Percentiles rank a stretch among this genome's conserved stretches.
phyloP scores from a whole-genome alignment of 1,140 invertebrate species.

The Dryas iulia region DNA sequence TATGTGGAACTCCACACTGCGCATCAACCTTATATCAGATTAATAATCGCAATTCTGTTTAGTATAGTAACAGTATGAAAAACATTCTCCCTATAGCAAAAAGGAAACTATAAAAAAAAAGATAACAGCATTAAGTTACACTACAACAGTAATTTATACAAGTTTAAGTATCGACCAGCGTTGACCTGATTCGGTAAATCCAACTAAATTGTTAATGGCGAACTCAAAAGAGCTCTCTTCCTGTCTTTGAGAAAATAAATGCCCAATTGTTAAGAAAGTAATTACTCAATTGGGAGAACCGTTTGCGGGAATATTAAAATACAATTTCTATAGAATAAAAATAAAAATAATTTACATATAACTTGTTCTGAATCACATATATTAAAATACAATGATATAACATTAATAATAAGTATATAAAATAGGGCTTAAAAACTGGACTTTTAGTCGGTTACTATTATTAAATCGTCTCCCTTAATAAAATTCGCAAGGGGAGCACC shows the following conservation, averaged over 20 bases:
- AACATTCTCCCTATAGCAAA: too few species aligned
- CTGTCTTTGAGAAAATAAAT: background rate
- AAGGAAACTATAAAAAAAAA: background rate
- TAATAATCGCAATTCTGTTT: too few species aligned
- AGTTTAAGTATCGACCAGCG: background rate
- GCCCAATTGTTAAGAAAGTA: background rate
- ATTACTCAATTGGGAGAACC: background rate
- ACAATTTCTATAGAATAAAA: background rate
- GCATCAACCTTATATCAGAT: too few species aligned
- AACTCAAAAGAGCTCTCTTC: background rate
- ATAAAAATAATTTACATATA: background rate
- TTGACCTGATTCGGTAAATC: constrained; percentile 3
- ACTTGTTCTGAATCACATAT: background rate
- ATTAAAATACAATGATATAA: background rate
- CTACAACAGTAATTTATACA: background rate
- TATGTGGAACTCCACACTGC: too few species aligned
- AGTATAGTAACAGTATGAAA: too few species aligned
- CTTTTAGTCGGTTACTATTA: background rate
- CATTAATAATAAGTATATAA: background rate
- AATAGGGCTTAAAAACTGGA: background rate
- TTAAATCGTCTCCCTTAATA: background rate
- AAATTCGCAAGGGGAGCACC: background rate
- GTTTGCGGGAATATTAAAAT: too few species aligned
- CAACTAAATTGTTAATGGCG: background rate
- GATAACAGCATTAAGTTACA: background rate